Percentiles rank a stretch among this genome's conserved stretches.
phyloP scores from a whole-genome alignment of 2,113 vertebrate genomes.

The Carassius gibelio region DNA sequence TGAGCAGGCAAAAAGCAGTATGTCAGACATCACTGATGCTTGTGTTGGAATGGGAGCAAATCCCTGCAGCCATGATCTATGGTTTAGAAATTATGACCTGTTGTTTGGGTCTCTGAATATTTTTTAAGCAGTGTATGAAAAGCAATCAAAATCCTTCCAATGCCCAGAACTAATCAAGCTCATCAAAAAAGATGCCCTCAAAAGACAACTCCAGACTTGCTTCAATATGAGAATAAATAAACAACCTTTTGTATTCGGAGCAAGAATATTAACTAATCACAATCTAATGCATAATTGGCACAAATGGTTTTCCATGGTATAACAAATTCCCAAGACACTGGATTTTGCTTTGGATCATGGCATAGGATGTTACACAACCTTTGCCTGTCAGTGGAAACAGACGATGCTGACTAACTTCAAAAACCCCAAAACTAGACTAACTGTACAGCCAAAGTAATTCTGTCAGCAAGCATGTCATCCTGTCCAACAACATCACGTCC shows the following conservation, averaged over 20 bases:
- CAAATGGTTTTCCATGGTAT: neutral
- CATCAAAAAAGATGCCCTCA: neutral
- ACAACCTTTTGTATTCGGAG: neutral
- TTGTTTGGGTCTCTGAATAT: neutral
- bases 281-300: neutral
- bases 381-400: neutral
- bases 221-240: neutral
- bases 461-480: constrained; percentile 51
- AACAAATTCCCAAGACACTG: neutral
- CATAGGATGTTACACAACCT: neutral
- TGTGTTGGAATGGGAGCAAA: neutral
- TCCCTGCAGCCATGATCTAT: neutral
- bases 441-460: constrained; percentile 46
- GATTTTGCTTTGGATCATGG: neutral
- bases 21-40: constrained; percentile 1
- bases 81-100: neutral
- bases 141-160: neutral
- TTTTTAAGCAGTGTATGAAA: neutral
- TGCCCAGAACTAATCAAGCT: neutral
- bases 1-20: constrained; percentile 1
- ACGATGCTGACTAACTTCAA: constrained; percentile 43
- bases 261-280: neutral
- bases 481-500: neutral
- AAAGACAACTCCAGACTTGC: neutral
- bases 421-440: constrained; percentile 52